phyloP scores from a whole-genome alignment of 2,888 invertebrate species.

The Sialis lutaria region DNA sequence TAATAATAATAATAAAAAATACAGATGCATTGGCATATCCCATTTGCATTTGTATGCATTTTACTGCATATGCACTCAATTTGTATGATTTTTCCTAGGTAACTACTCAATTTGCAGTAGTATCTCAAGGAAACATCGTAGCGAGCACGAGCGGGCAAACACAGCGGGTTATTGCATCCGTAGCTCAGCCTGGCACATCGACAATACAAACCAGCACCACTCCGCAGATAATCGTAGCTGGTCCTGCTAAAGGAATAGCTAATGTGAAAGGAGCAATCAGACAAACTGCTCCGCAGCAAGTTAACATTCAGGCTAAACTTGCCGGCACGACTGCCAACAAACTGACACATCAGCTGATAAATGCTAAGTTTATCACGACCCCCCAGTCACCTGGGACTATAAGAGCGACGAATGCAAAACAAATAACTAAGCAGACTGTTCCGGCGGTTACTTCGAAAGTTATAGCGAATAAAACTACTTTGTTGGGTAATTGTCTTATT shows the following conservation, averaged over 20 bases:
- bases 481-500: constrained; percentile 4
- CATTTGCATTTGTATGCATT: no score
- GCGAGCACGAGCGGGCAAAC: constrained; percentile 16
- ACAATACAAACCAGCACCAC: constrained; percentile 17
- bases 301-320: constrained; percentile 6
- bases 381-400: constrained; percentile 9
- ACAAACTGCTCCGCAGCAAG: constrained; percentile 13
- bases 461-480: constrained; percentile 8
- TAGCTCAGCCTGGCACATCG: constrained; percentile 15
- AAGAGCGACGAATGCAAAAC: not conserved
- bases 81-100: no score
- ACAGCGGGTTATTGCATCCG: constrained; percentile 15
- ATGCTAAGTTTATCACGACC: constrained; percentile 26
- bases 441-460: constrained; percentile 4
- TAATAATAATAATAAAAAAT: no score
- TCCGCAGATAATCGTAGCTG: constrained; percentile 11
- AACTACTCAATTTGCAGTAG: constrained; percentile 28
- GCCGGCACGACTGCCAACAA: constrained; percentile 13
- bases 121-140: constrained; percentile 30
- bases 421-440: constrained; percentile 1
- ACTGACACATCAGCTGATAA: constrained; percentile 25
- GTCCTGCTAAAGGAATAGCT: constrained; percentile 13
- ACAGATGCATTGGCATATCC: no score
- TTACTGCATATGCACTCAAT: no score
- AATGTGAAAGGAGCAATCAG: constrained; percentile 14